Evolutionary conservation across 2,113 vertebrate species (phyloP), one percentile per base, ranked within the genome.

Genomic region (Pycnonotus jocosus): DNA sequence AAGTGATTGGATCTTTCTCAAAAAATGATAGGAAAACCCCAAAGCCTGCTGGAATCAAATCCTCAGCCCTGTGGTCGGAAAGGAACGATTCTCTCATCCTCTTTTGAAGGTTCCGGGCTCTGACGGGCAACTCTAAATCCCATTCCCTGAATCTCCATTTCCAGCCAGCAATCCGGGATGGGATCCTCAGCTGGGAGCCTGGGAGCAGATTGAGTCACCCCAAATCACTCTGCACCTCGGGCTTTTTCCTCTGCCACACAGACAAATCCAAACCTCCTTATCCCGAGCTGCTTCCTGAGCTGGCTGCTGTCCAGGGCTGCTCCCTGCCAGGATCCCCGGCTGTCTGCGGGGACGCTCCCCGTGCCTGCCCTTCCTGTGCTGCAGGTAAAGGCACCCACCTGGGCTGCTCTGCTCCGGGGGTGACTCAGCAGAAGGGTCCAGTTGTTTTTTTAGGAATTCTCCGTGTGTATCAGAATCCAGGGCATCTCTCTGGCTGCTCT

Each of bases 261-360:
- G 91, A 48, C 90, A 95, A 92, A 97, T 81, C 92, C 15, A 83
- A 95, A 82, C 90, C 89, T 95, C 22, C 57, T 96, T 95, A 96
- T 91, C 95, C 94, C 6, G 66, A 88, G 81, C 92, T 96, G 96
- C 96, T 97, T 97, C 95, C 94, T 96, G 94, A 44, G 5, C 90
- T 95, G 95, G 93, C 95, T 97, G 37, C 66, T 80, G 18, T 54
- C 93, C 95, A 96, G 83, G 73, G 20, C 61, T 66, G 66, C 16
- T 87, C 74, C 87, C 80, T 96, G 96, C 93, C 95, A 95, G 53
- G 51, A 77, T 40, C n/a, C 69, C 90, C 71, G 84, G 16, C 91
- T 90, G 95, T 57, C 90, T 92, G 85, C 86, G 84, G 94, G 93
- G 89, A 89, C 58, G 4, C 88, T 87, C 89, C 81, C 91, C 89